Evolutionary conservation across 1,140 invertebrate species (phyloP), one percentile per base, ranked within the genome.

Genomic region (Drosophila malerkotliana): DNA sequence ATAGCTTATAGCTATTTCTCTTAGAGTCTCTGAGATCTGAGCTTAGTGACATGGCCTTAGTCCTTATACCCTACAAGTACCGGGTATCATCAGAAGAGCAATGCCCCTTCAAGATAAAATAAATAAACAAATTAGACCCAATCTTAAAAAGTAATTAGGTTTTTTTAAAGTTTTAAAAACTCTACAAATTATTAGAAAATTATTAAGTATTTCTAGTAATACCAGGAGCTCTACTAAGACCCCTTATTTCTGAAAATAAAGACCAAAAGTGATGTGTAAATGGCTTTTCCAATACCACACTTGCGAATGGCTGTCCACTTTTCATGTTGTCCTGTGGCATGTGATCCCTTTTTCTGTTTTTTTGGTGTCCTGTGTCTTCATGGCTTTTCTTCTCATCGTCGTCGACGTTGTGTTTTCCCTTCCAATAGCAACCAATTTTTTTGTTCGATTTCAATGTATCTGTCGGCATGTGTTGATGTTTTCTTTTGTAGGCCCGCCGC

Each of bases 241-340:
- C 21, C 3, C 21, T 21, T 3, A 21, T 21, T 21, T 0, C 3
- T 21, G 21, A 28, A 28, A 8, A 24, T 3, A 24, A 4, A 21
- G 10, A 28, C 3, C 12, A 37, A 37, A 37, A 37, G 63, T 41
- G 32, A 61, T 49, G 44, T 52, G 60, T 24, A 49, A 54, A 75
- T 67, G 67, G 60, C 41, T 53, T 74, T 32, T 64, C 30, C 34
- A 49, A 37, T 69, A 58, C 49, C 47, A 62, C 58, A 76, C 75
- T 82, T 67, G 68, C 81, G 80, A 85, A 85, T 85, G 87, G 78
- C 60, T 67, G 78, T 81, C 74, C 82, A 81, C 82, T 81, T 81
- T 82, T 74, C 82, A 77, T 85, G 77, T 77, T 71, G 60, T 66
- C 41, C 49, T 37, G 60, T 58, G 52, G 66, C 61, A 66, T 67